Conservation (phyloP, 2,888 invertebrate species). For the Desoria tigrina region DNA sequence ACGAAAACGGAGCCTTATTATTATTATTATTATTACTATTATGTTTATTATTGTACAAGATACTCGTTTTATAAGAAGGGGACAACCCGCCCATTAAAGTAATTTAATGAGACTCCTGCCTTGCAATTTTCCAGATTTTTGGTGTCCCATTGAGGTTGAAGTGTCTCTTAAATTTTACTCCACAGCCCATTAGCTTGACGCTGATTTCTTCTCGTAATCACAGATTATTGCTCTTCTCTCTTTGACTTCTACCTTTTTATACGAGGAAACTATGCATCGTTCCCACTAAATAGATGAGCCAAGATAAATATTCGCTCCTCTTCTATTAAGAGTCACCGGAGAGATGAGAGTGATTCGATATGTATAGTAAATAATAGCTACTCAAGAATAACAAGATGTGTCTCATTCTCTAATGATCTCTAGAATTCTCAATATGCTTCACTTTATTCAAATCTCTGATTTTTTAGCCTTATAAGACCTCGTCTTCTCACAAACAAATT, state of each 20-base stretch:
- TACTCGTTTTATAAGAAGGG: constrained; percentile 3
- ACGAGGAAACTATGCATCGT: no score
- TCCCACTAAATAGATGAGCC: no score
- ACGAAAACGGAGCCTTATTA: constrained; percentile 21
- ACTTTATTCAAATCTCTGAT: no score
- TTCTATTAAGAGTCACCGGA: no score
- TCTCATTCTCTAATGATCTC: no score
- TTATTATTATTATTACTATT: constrained; percentile 24
- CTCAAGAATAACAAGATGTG: no score
- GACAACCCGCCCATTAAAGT: constrained; percentile 40
- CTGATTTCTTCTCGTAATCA: constrained; percentile 41
- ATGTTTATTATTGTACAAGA: constrained; percentile 21
- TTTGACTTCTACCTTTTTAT: background rate
- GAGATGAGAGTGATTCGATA: no score
- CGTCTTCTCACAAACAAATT: no score
- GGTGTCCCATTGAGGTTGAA: constrained; percentile 39
- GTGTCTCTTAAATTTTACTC: constrained; percentile 45
- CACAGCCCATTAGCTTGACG: constrained; percentile 38
- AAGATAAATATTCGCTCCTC: no score
- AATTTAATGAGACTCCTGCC: constrained; percentile 49
- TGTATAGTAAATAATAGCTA: no score
- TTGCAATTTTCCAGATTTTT: constrained; percentile 41
- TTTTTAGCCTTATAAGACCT: no score
- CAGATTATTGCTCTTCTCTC: constrained; percentile 40
- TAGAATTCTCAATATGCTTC: no score